A percentile compares a stretch with the other conserved stretches of the same genome.
Evolutionary conservation across 2,113 vertebrate genomes (phyloP).

Genomic region (Canis aureus): DNA sequence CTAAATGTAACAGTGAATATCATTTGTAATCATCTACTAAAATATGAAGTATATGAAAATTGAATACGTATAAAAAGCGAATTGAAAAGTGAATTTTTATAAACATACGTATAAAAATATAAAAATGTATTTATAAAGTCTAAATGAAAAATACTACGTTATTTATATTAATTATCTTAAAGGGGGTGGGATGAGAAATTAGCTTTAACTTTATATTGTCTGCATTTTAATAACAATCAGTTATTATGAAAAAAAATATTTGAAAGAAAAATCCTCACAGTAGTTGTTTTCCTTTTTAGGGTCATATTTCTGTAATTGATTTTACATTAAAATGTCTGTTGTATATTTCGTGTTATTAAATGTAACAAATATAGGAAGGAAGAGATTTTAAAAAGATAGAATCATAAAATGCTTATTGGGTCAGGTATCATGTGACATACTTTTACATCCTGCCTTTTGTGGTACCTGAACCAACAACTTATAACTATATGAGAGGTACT

Average conservation of each 20-base stretch:
- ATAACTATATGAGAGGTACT: neutral
- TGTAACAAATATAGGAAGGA: neutral
- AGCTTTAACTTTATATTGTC: neutral
- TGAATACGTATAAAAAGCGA: neutral
- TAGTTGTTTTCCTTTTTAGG: neutral
- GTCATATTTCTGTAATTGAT: neutral
- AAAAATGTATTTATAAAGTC: neutral
- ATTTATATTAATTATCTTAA: conserved; percentile 40
- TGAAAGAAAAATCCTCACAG: neutral
- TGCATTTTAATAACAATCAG: conserved; percentile 34
- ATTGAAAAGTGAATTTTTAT: neutral
- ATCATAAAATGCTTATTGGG: neutral
- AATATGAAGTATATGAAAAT: neutral
- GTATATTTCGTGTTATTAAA: neutral
- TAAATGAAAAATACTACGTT: neutral
- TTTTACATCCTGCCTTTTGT: conserved; percentile 1
- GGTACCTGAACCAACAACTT: neutral
- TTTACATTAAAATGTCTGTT: neutral
- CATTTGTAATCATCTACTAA: neutral
- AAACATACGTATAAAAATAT: neutral
- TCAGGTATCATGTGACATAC: neutral
- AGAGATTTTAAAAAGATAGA: neutral
- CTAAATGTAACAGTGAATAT: neutral
- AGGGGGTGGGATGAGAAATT: neutral
- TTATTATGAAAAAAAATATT: neutral